Conservation (phyloP, 2,797 vertebrate species). For the Microcaecilia unicolor region DNA sequence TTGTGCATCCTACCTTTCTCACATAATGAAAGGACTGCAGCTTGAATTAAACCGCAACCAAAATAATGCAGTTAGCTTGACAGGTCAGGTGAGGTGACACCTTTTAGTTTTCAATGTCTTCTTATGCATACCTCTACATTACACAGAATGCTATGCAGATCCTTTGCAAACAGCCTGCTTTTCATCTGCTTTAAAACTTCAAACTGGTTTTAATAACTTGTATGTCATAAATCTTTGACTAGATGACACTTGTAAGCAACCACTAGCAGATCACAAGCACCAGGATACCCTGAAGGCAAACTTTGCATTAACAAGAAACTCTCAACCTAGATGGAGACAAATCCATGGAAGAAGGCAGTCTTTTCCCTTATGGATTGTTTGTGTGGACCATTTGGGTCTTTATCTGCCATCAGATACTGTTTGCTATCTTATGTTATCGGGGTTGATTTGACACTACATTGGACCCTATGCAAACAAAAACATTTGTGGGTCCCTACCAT, state of each 20-base stretch:
- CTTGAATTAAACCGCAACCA: background rate
- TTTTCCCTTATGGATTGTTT: no score
- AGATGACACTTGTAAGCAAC: conserved; percentile 11
- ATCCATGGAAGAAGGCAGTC: no score
- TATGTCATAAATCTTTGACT: conserved; percentile 3
- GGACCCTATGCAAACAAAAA: no score
- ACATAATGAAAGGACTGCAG: rapidly evolving
- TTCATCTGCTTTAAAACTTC: conserved; percentile 7
- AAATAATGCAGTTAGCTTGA: background rate
- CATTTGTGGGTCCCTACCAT: no score
- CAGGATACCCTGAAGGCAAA: conserved; percentile 12
- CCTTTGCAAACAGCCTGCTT: background rate
- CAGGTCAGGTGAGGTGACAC: background rate
- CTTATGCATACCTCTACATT: conserved; percentile 2
- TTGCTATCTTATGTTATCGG: no score
- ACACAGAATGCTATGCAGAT: conserved; percentile 2
- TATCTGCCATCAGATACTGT: no score
- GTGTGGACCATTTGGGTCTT: no score
- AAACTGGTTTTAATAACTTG: conserved; percentile 4
- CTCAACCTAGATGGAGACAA: no score
- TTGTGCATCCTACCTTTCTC: no score
- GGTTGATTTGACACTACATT: no score
- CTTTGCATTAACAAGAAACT: no score
- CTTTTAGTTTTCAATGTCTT: background rate
- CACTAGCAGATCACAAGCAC: conserved; percentile 12